Evolutionary conservation across 2,888 invertebrate species (phyloP), one percentile per base, ranked within the genome.

Genomic region (Amiota communis): DNA sequence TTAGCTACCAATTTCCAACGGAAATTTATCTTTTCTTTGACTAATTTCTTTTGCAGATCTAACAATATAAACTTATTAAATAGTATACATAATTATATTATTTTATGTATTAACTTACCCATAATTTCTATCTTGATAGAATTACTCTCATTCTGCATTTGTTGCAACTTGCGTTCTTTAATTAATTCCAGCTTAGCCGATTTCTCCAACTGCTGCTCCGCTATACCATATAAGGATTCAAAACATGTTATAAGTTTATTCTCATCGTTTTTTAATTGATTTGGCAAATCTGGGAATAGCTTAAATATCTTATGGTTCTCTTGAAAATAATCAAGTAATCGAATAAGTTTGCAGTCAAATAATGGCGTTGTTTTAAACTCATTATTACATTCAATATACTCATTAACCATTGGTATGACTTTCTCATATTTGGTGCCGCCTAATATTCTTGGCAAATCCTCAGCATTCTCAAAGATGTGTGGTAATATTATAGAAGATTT

Each of bases 401-500:
- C 73, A 6, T 75, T 68, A n/a, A 83, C n/a, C 9, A 77, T 46
- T 0, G 15, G 17, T 1, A 79, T 57, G 0, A 77, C 77, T n/a
- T 74, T 71, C 46, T 74, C 72, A 23, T 76, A 83, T 0, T 20
- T 0, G 0, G 81, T 75, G 8, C 67, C 72, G 9, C 11, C 23
- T 4, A 83, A 13, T 0, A 49, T 12, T 0, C 11, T 10, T 3
- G 59, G 70, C 1, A 80, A 36, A 3, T 73, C 6, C 0, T 74
- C 63, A 13, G 78, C 49, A 13, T 80, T 53, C 4, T 77, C 71
- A 36, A 77, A 71, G n/a, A 83, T 46, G 10, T 72, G 71, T 0
- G 83, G 83, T 61, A 84, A 11, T 2, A 83, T 75, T n/a, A 83
- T 53, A 0, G 79, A 78, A 1, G 81, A 77, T 51, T 81, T 83